Evolutionary conservation across 92 coral and sea anemone species (phyloP).

Genomic region (Ricordea florida): DNA sequence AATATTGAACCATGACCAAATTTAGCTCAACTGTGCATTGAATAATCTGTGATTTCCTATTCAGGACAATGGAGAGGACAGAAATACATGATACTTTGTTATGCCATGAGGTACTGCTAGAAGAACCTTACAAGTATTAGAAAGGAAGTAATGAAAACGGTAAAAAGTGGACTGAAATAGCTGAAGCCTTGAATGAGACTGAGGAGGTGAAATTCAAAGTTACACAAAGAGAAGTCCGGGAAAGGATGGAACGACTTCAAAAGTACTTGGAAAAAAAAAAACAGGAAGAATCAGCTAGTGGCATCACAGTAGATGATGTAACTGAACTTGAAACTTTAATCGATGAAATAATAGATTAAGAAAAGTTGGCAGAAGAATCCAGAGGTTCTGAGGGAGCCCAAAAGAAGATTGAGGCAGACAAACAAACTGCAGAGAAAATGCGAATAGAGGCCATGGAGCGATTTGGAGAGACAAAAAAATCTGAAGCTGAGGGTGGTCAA

Average conservation of each 20-base stretch:
- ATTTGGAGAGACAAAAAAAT: slow-evolving; percentile 43
- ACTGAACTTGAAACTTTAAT: slow-evolving; percentile 30
- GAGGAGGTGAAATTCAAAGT: slow-evolving; percentile 28
- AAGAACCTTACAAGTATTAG: slow-evolving; percentile 23
- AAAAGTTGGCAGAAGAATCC: slow-evolving; percentile 38
- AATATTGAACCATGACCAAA: no score
- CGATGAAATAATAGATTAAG: slow-evolving; percentile 37
- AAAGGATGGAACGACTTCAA: slow-evolving; percentile 38
- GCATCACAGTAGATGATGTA: slow-evolving; percentile 10
- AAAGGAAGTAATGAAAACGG: slow-evolving; percentile 20
- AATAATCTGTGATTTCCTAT: background rate
- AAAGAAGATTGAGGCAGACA: slow-evolving; percentile 34
- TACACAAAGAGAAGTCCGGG: slow-evolving; percentile 39
- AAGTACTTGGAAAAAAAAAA: slow-evolving; percentile 18
- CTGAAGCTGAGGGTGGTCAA: slow-evolving; percentile 15
- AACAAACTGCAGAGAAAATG: slow-evolving; percentile 32
- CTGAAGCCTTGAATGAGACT: slow-evolving; percentile 1
- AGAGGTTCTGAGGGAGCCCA: slow-evolving; percentile 20
- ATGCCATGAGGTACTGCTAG: slow-evolving; percentile 10
- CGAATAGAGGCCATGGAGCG: slow-evolving; percentile 47
- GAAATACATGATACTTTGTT: background rate
- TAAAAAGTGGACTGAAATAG: slow-evolving; percentile 39
- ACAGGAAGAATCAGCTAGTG: slow-evolving; percentile 34
- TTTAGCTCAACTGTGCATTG: background rate
- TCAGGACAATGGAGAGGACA: slow-evolving; percentile 38